Conservation (phyloP, 2,888 invertebrate species). For the Nomada hirtipes region DNA sequence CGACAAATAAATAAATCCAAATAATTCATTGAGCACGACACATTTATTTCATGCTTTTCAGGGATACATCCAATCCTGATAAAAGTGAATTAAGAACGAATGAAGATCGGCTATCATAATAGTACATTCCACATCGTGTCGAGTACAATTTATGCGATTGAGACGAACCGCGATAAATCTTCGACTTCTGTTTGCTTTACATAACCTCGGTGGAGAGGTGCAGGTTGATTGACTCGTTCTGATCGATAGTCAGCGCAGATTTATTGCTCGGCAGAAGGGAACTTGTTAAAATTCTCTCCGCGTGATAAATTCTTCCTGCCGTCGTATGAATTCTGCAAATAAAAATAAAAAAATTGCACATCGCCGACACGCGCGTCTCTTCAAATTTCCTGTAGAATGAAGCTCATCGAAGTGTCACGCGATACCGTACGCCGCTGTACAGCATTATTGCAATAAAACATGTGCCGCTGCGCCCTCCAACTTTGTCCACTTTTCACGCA, state of each 20-base stretch:
- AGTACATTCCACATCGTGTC: conserved; percentile 4
- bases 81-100: background rate
- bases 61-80: background rate
- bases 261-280: conserved; percentile 48
- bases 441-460: background rate
- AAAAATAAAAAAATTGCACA: background rate
- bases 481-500: background rate
- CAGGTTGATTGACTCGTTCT: conserved; percentile 58
- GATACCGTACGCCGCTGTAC: background rate
- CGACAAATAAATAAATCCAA: background rate
- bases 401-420: conserved; percentile 23
- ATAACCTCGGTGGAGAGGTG: conserved; percentile 31
- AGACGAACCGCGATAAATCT: conserved; percentile 54
- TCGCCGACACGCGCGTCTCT: background rate
- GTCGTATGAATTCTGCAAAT: conserved; percentile 17
- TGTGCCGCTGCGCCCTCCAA: background rate
- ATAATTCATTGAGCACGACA: background rate
- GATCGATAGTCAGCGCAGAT: conserved; percentile 63
- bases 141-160: conserved; percentile 32
- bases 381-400: background rate
- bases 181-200: conserved; percentile 36
- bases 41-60: background rate
- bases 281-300: conserved; percentile 56
- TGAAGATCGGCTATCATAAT: background rate
- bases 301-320: conserved; percentile 46